These are phyloP conservation scores for Crax fasciolata DNA, from an alignment of 2,797 vertebrate species.

Conservation along the genomic window DNA sequence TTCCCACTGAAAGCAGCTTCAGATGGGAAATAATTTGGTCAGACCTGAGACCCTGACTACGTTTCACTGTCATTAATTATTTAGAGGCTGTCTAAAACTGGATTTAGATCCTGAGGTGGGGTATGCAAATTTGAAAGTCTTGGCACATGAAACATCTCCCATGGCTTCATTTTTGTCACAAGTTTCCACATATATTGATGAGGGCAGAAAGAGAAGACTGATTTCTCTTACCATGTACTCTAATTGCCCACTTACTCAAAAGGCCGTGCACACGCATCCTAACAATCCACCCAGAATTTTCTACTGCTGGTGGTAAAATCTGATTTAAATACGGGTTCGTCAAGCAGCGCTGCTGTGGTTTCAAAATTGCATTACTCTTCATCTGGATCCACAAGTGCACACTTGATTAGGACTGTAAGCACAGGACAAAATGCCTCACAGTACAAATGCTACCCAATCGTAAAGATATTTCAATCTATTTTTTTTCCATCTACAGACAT, in stretches of 20 bases:
- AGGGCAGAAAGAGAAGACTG: not conserved
- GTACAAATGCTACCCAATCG: not conserved
- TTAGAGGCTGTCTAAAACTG: slow-evolving; percentile 12
- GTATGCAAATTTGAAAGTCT: slow-evolving; percentile 11
- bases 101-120: slow-evolving; percentile 7
- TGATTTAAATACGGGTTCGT: not conserved
- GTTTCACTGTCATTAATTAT: slow-evolving; percentile 41
- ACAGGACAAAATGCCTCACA: not conserved
- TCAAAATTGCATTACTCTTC: slow-evolving; percentile 26
- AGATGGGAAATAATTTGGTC: not conserved
- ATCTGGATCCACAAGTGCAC: not conserved
- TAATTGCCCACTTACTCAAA: not conserved
- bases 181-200: not conserved
- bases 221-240: not conserved
- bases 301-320: not conserved
- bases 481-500: not conserved
- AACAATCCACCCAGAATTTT: not conserved
- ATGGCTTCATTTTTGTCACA: not conserved
- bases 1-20: not conserved
- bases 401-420: slow-evolving; percentile 13
- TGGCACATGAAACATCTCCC: not conserved
- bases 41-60: not conserved
- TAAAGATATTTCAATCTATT: slow-evolving; percentile 17
- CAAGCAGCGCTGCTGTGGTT: not conserved
- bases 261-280: fast-evolving